phyloP scores from a whole-genome alignment of 2,888 invertebrate genomes.

The Deroplatys truncata region DNA sequence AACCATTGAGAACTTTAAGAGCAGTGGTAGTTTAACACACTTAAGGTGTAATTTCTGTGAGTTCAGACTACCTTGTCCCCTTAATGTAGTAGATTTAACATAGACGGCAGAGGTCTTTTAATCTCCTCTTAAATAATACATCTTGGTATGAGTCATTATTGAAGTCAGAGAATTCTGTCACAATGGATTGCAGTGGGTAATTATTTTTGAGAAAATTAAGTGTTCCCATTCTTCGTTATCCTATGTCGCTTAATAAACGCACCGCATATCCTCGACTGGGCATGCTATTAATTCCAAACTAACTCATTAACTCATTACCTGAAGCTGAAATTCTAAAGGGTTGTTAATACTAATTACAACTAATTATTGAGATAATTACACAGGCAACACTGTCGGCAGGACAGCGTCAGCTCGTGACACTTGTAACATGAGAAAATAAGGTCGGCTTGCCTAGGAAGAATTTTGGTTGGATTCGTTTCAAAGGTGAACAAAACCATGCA shows the following conservation, averaged over 20 bases:
- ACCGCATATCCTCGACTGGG: neutral
- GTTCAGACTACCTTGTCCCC: too few relatives aligned
- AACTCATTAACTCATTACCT: neutral
- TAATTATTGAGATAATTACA: slow-evolving; percentile 1
- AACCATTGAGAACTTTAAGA: too few relatives aligned
- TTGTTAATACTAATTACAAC: neutral
- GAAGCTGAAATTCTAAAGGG: neutral
- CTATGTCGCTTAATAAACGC: neutral
- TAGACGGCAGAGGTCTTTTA: too few relatives aligned
- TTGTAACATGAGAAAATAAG: neutral
- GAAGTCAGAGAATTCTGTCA: too few relatives aligned
- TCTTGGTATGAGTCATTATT: too few relatives aligned
- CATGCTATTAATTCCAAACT: neutral
- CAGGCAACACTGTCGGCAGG: neutral
- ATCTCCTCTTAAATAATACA: too few relatives aligned
- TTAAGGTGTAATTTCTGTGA: too few relatives aligned
- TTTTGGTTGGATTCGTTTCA: neutral
- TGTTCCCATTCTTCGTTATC: too few relatives aligned
- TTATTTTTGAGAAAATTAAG: too few relatives aligned
- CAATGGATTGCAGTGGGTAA: too few relatives aligned
- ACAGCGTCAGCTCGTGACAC: neutral
- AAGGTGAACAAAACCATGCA: neutral
- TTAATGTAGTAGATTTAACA: too few relatives aligned
- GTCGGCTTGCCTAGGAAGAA: neutral
- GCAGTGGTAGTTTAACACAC: too few relatives aligned